phyloP scores from a whole-genome alignment of 30 jellyfish, hydroid and myxozoan species.

The Chironex yamaguchii region DNA sequence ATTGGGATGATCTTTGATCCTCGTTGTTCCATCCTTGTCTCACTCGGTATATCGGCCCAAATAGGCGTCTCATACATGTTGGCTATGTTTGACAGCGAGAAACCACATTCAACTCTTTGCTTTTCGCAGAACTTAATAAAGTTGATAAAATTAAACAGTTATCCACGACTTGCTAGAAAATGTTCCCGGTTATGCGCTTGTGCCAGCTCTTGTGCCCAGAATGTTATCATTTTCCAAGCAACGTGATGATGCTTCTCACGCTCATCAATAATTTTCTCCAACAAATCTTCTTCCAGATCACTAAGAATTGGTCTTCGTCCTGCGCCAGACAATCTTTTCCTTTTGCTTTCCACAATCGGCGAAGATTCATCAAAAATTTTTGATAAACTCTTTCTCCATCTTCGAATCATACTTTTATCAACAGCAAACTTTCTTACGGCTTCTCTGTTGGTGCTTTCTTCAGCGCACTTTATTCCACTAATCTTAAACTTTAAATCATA shows the following conservation, averaged over 20 bases:
- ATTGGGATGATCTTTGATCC: conserved; percentile 40
- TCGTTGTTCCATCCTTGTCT: conserved; percentile 16
- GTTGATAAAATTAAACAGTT: conserved; percentile 61
- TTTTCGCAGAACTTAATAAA: conserved; percentile 51
- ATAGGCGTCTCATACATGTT: conserved; percentile 60
- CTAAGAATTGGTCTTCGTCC: too few relatives aligned
- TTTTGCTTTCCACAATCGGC: background rate
- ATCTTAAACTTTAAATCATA: conserved; percentile 38
- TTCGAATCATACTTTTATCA: conserved; percentile 36
- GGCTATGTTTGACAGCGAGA: conserved; percentile 40
- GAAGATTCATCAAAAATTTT: conserved; percentile 18
- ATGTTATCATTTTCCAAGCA: conserved; percentile 34
- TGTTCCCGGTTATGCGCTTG: conserved; percentile 14
- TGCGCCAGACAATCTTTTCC: too few relatives aligned
- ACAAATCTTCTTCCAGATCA: too few relatives aligned
- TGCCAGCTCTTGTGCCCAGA: conserved; percentile 68
- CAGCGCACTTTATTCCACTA: conserved; percentile 54
- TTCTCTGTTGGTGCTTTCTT: conserved; percentile 43
- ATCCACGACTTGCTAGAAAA: conserved; percentile 51
- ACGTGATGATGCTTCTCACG: too few relatives aligned
- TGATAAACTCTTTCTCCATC: conserved; percentile 17
- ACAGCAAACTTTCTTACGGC: conserved; percentile 54
- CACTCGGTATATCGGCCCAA: conserved; percentile 66
- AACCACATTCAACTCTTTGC: conserved; percentile 21
- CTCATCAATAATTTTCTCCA: conserved; percentile 52